Evolutionary conservation across 2,797 vertebrate species (phyloP), one percentile per base, ranked within the genome.

Genomic region (Rousettus madagascariensis): DNA sequence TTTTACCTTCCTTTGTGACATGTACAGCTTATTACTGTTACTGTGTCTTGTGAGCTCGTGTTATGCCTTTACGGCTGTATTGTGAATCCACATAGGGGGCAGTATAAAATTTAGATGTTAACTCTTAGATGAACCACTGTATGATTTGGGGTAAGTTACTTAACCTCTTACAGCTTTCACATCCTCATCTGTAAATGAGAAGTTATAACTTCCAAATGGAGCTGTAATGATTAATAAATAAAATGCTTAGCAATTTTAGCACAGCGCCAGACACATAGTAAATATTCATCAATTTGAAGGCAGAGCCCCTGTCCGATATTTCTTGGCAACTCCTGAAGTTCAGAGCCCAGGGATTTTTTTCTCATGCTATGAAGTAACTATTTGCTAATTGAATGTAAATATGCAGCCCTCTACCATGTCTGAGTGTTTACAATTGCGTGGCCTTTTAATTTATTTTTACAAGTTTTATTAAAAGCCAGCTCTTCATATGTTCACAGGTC

Each of bases 331-430:
- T 55, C 41, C 75, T n/a, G 71, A 71, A 88, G 85, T 57, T 15
- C 19, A 94, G 38, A 89, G 24, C 16, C 49, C 20, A 66, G 16
- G 15, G 7, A 78, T 22, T 41, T 92, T 80, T 79, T 88, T 90
- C 78, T 16, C 13, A 92, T 19, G 22, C 57, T 83, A 36, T 86
- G 30, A 86, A 24, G 24, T 94, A 95, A 80, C 19, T 77, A 41
- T 69, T 94, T 85, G 53, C 36, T 77, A 90, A 91, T 87, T 38
- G 10, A 82, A 59, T 86, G 57, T 87, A 86, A 95, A 91, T 15
- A 78, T 38, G 16, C 3, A 77, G 8, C n/a, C 87, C 6, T 77
- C 30, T 93, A 86, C 12, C 65, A 93, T 36, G 22, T 9, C 3
- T 28, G n/a, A 84, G 43, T 72, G 28, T 85, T 91, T 84, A 85